Evolutionary conservation across 2,113 vertebrate species (phyloP), one percentile per base, ranked within the genome.

Genomic region (Nothocercus julius): DNA sequence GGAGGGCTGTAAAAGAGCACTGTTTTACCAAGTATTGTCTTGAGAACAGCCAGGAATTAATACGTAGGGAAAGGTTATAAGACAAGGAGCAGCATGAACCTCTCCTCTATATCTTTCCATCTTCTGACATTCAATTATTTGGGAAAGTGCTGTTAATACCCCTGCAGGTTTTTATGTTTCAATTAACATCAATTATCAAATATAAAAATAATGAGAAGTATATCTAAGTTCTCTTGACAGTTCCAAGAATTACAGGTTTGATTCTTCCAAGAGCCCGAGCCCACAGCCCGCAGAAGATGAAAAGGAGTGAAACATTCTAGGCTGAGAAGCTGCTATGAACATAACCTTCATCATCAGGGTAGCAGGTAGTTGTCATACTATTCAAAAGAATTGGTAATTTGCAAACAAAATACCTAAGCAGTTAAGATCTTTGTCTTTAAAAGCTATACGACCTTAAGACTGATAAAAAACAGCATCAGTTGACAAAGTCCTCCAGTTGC

Each of bases 11-110:
- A 21, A 53, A 53, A 58, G 53, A 61, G 45, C 9, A 53, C 2
- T 47, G 51, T 19, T 68, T 70, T 28, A 14, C 82, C 82, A 95
- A 87, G 59, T 47, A 69, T 19, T 91, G 79, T 83, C 87, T 36
- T 73, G 34, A 76, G 54, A 85, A 62, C 6, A 54, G 85, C 47
- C 87, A 76, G 70, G 24, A 82, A 40, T 4, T 79, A 82, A 49
- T 6, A 44, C 30, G 61, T 6, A 61, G 78, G 87, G 89, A 83
- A 90, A 84, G 77, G 73, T 64, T 54, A 92, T 13, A 75, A 38
- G 77, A 92, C 77, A 89, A 94, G 82, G 75, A 94, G 62, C 70
- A 89, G 67, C 85, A 95, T 30, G 87, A 56, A 80, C 56, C 63
- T 75, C 83, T 56, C 91, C 87, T 79, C 85, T 58, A 49, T 54